Base-by-base conservation (phyloP, 2,888 invertebrate genomes). In the Deilephila porcellus region DNA sequence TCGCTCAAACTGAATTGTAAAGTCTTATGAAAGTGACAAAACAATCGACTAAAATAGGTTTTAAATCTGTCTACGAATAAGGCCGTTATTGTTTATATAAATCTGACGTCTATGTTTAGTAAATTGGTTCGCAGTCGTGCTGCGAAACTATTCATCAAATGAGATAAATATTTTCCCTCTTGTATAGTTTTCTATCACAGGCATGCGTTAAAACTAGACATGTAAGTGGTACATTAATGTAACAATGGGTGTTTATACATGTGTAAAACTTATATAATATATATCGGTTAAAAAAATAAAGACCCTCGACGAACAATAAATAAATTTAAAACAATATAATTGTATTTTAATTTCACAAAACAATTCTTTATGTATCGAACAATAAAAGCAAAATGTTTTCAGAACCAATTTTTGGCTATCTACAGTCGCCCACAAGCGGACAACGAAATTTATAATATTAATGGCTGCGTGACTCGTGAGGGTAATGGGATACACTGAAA, bases 121-220 rank as follows among this genome's bases (percentile, higher is more conserved):
- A 56, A 56, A 56, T 56, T 56, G n/a, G 19, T 7, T 56, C n/a
- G 56, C 56, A 56, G 56, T 1, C n/a, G n/a, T 19, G n/a, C 56
- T n/a, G n/a, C 62, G 62, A 14, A 32, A 62, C 19, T 19, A 32
- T 34, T 19, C 17, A 14, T 62, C 19, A 17, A 32, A 34, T 62
- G 2, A 29, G 45, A 45, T 45, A 45, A 45, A 45, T 45, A 45
- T 25, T 60, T 60, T 29, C 29, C 32, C 62, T 62, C 32, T 62
- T 29, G 29, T 62, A 32, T 60, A 60, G 29, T 60, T 60, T 14
- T 29, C 62, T 62, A 62, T 62, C 62, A 62, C 62, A 62, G 62
- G 32, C 32, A 62, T 19, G 29, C 5, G 29, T 6, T 62, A 62
- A 32, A 62, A 32, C 62, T 32, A 62, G 32, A 17, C 19, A 25